phyloP scores from a whole-genome alignment of 2,113 vertebrate species.

The Alectura lathami region DNA sequence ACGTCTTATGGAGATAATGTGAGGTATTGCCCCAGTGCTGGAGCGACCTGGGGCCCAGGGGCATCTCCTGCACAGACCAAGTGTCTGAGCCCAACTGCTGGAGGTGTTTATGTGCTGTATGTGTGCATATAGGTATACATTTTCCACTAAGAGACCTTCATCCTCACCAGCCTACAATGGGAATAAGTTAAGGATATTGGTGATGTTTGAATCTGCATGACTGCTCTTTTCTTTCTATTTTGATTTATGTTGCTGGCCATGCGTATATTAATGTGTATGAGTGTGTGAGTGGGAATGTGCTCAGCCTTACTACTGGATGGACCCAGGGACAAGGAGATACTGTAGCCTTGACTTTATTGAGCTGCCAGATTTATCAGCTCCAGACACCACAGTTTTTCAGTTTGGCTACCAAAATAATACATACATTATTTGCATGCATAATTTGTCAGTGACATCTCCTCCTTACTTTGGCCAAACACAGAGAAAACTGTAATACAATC shows the following conservation, averaged over 20 bases:
- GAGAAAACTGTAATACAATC: not conserved
- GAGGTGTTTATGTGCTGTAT: not conserved
- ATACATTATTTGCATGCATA: not conserved
- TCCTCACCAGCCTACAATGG: not conserved
- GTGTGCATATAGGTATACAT: not conserved
- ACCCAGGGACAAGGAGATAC: not conserved
- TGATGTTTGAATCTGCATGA: not conserved
- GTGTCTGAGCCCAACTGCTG: not conserved
- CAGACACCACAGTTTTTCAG: not conserved
- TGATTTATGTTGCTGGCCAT: not conserved
- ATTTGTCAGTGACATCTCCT: not conserved
- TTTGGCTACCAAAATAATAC: not conserved
- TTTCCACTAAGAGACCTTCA: not conserved
- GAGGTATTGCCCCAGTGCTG: not conserved
- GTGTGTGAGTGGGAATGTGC: not conserved
- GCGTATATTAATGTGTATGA: not conserved
- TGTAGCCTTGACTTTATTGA: not conserved
- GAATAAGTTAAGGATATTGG: not conserved
- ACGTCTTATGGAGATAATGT: no score
- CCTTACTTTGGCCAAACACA: not conserved
- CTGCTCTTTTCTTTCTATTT: not conserved
- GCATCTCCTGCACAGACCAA: not conserved
- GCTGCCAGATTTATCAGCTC: not conserved
- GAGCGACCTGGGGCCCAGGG: not conserved
- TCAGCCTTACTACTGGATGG: not conserved